Percentiles rank a stretch among this genome's conserved stretches.
phyloP scores from a whole-genome alignment of 2,113 vertebrate genomes.

The Sakesphorus luctuosus region DNA sequence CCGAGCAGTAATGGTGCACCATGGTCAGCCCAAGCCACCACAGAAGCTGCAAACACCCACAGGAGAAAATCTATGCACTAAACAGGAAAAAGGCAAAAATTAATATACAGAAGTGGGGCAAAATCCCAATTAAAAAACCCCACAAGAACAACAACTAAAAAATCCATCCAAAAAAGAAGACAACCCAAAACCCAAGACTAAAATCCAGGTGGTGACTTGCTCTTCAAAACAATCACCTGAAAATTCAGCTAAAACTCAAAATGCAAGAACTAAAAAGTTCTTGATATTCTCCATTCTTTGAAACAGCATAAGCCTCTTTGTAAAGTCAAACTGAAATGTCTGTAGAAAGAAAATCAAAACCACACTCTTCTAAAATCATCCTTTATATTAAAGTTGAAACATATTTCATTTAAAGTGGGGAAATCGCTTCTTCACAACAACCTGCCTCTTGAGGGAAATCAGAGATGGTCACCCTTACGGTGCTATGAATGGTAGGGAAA shows the following conservation, averaged over 20 bases:
- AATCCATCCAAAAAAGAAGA: neutral
- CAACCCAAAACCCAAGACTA: neutral
- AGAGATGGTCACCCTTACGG: neutral
- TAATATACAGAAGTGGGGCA: neutral
- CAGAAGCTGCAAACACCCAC: slow-evolving; percentile 83
- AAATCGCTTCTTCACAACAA: neutral
- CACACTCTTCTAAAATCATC: neutral
- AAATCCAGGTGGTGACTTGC: neutral
- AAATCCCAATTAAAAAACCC: neutral
- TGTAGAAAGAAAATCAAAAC: neutral
- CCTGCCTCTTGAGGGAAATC: neutral
- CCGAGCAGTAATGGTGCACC: slow-evolving; percentile 85
- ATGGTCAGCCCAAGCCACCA: slow-evolving; percentile 90
- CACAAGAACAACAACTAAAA: neutral
- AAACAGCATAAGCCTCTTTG: neutral
- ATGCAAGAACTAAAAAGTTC: neutral
- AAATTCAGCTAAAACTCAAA: neutral
- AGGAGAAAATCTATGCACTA: slow-evolving; percentile 88
- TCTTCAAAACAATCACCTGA: neutral
- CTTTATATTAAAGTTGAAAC: neutral
- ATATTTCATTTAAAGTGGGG: neutral
- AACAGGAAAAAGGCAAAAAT: slow-evolving; percentile 27
- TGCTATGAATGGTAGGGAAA: neutral
- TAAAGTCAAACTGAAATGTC: neutral
- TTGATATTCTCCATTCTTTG: neutral